Conservation (phyloP, 2,888 invertebrate genomes). For the Pterostichus madidus region DNA sequence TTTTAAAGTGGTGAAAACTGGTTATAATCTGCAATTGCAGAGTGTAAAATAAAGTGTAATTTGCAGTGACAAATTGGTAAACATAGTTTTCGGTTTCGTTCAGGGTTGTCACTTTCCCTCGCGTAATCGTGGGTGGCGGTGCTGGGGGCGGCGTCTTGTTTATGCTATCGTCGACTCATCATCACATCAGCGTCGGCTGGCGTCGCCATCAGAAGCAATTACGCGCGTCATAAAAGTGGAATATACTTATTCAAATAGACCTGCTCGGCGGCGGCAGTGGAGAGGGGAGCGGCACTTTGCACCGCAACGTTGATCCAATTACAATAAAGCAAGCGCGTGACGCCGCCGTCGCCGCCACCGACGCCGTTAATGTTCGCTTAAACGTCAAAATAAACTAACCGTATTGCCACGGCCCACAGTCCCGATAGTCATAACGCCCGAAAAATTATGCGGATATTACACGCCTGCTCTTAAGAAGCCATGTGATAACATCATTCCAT, state of each 20-base stretch:
- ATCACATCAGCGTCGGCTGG: conserved; percentile 25
- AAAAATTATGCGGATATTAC: no score
- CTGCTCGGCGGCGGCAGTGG: background rate
- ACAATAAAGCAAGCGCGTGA: conserved; percentile 51
- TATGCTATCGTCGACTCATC: conserved; percentile 65
- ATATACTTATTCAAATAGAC: conserved; percentile 67
- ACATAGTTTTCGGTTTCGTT: no score
- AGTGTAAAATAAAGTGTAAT: no score
- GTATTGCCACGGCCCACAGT: background rate
- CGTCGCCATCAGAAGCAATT: conserved; percentile 65
- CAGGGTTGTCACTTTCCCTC: background rate
- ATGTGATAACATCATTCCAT: no score
- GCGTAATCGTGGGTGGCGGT: conserved; percentile 1
- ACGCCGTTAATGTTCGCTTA: conserved; percentile 1
- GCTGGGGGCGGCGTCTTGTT: conserved; percentile 52
- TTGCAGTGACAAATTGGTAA: no score
- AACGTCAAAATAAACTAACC: conserved; percentile 44
- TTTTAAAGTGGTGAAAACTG: no score
- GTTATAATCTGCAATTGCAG: no score
- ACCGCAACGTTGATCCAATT: conserved; percentile 65
- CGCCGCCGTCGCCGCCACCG: conserved; percentile 3
- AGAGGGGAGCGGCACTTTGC: background rate
- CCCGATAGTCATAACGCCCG: no score
- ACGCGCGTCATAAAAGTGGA: conserved; percentile 65
- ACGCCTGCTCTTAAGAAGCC: no score